These are phyloP conservation scores for Priocnemis perturbator DNA, from an alignment of 2,888 invertebrate species.

Conservation along the genomic window DNA sequence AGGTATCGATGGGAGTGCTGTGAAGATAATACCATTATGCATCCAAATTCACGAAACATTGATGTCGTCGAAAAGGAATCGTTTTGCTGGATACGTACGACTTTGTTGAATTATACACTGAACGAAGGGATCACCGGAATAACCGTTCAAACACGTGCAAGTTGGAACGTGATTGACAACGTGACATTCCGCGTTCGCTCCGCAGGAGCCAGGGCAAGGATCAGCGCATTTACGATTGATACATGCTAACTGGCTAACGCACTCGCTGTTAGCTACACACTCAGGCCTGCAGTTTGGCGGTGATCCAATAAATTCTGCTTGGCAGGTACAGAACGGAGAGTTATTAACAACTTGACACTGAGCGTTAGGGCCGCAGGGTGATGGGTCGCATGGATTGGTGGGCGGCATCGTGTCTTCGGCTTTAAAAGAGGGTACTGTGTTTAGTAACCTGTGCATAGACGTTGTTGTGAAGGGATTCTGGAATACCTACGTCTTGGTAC, in stretches of 20 bases:
- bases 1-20: conserved; percentile 41
- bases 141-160: conserved; percentile 82
- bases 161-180: conserved; percentile 86
- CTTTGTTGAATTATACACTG: conserved; percentile 78
- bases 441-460: neutral
- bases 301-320: conserved; percentile 73
- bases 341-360: conserved; percentile 74
- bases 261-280: conserved; percentile 76
- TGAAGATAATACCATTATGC: neutral
- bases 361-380: conserved; percentile 77
- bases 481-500: conserved; percentile 76
- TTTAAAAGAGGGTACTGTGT: conserved; percentile 26
- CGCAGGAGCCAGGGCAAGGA: conserved; percentile 76
- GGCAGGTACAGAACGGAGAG: conserved; percentile 73
- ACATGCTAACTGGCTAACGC: conserved; percentile 72
- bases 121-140: conserved; percentile 86
- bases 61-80: too few relatives aligned
- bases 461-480: too few relatives aligned
- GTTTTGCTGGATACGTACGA: conserved; percentile 42
- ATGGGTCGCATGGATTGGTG: conserved; percentile 74
- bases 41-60: too few relatives aligned
- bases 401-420: conserved; percentile 56
- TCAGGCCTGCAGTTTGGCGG: conserved; percentile 76
- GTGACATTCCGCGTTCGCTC: conserved; percentile 79
- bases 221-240: conserved; percentile 74